Evolutionary conservation across 2,113 vertebrate genomes (phyloP).

Genomic region (Aegithalos caudatus): DNA sequence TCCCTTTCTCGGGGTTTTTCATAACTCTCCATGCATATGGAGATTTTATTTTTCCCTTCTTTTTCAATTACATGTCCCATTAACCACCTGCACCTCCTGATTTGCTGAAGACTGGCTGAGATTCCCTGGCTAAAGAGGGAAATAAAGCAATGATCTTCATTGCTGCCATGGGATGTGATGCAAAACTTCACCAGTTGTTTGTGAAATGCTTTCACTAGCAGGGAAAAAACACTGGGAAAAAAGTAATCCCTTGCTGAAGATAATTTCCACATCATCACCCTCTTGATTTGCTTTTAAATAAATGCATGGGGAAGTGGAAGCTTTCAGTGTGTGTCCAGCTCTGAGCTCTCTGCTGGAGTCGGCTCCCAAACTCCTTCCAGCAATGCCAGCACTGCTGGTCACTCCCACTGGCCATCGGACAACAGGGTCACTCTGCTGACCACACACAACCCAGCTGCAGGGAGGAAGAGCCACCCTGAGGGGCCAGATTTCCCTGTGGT

Average conservation of each 20-base stretch:
- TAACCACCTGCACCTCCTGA: not conserved
- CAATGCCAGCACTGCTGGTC: not conserved
- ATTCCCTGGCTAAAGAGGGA: not conserved
- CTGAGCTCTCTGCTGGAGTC: not conserved
- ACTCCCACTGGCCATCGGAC: not conserved
- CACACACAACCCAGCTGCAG: not conserved
- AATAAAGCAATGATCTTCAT: not conserved
- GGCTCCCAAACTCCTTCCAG: not conserved
- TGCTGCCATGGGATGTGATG: not conserved
- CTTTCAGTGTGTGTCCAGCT: not conserved
- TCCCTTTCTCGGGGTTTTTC: not conserved
- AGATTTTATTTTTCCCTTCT: not conserved
- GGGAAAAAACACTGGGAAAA: not conserved
- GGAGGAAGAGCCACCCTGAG: not conserved
- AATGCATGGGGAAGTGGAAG: not conserved
- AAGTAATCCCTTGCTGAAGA: not conserved
- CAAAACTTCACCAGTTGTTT: not conserved
- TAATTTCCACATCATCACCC: not conserved
- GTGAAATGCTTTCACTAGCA: not conserved
- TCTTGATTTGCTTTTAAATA: not conserved
- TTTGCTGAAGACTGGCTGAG: not conserved
- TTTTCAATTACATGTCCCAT: slow-evolving; percentile 19
- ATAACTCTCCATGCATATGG: rapidly evolving
- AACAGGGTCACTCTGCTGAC: not conserved
- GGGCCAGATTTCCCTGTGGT: not conserved